phyloP scores from a whole-genome alignment of 2,797 vertebrate species.

The Sebastes matsubarae region DNA sequence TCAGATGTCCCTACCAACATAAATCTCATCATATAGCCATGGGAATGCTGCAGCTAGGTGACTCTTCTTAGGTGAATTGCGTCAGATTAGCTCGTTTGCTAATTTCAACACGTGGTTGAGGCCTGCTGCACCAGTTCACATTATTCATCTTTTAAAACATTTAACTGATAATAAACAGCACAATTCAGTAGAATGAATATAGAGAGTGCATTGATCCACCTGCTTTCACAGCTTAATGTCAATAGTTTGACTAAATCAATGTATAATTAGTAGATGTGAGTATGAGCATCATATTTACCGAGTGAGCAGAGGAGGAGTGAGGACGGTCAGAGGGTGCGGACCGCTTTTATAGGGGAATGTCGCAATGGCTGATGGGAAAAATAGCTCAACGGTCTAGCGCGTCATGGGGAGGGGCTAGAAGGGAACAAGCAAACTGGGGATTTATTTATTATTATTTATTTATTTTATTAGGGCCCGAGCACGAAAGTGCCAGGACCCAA shows the following conservation, averaged over 20 bases:
- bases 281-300: not conserved
- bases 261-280: fast-evolving
- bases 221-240: fast-evolving
- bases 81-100: fast-evolving
- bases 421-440: too few relatives aligned
- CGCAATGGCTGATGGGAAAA: constrained; percentile 66
- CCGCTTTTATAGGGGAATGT: constrained; percentile 23
- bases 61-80: fast-evolving
- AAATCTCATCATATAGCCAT: constrained; percentile 73
- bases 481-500: too few relatives aligned
- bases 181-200: fast-evolving
- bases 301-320: not conserved
- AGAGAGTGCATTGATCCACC: fast-evolving
- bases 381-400: fast-evolving
- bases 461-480: too few relatives aligned
- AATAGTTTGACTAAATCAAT: not conserved
- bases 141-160: too few relatives aligned
- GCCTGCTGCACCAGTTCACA: constrained; percentile 17
- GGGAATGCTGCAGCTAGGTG: not conserved
- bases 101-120: constrained; percentile 46
- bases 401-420: too few relatives aligned
- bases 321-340: fast-evolving
- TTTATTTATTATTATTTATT: too few relatives aligned
- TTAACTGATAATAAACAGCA: fast-evolving
- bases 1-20: constrained; percentile 90